Base-by-base conservation (phyloP, 2,888 invertebrate species). In the Ernsta delagoae region DNA sequence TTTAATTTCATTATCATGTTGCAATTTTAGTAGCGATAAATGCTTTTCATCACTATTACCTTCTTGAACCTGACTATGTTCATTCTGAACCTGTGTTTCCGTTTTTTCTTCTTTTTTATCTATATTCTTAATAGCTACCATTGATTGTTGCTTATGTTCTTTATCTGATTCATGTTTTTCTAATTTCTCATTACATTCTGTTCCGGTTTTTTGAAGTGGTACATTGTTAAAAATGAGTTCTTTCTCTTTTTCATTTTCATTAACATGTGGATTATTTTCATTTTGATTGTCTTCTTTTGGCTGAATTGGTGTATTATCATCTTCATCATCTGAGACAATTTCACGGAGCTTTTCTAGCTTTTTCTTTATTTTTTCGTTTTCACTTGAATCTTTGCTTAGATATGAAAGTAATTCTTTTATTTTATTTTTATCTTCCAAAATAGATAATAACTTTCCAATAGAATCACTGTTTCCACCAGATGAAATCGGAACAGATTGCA, bases 281-380 rank as follows among this genome's bases (percentile, higher is more conserved):
- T 59, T 63, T 24, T 11, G 24, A 54, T 4, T 53, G 39, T 31
- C 16, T 34, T 11, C 48, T 6, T 31, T 36, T 34, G 36, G 3
- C 5, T 36, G n/a, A 36, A 7, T 57, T n/a, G 36, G 7, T 12
- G 56, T 36, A 65, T 36, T 76, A n/a, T 56, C 72, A 73, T 87
- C 81, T 75, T 92, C 87, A 71, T 93, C 87, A 76, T 94, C 94
- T 0, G 93, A 94, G 16, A 94, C 94, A 5, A 94, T 93, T 77
- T 94, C 94, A 72, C 94, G 91, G 0, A 94, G 87, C 76, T 92
- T 94, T 76, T 94, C 94, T 34, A 95, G 90, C 75, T 94, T 95
- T 75, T 94, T 95, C 75, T 93, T 94, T 63, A 94, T 89, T 79
- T 94, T 94, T 66, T 94, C 88, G 75, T 92, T 90, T 61, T 89